Evolutionary conservation across 64 coral and sea anemone genomes (phyloP), one percentile per base, ranked within the genome.

Genomic region (Trachythela sp.): DNA sequence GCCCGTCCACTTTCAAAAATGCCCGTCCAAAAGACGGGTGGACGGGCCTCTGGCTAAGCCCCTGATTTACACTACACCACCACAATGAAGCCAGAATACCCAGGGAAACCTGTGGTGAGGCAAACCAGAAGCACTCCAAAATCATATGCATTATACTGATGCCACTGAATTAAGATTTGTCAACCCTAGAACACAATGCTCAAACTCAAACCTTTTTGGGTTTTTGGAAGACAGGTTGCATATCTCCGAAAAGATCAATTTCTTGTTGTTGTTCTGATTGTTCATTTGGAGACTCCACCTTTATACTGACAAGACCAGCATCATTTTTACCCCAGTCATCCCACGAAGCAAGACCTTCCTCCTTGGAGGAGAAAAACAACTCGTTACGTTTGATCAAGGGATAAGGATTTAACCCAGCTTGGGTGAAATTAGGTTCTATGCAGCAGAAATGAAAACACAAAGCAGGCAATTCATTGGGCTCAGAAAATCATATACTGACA

Each of bases 141-240:
- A 29, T 14, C 24, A 77, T 2, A 31, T 4, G 37, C 41, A 13
- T 42, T 72, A 75, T 8, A 41, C 18, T 48, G 43, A 45, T 20
- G 6, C n/a, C 34, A 75, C 24, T 89, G 24, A 76, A 34, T 54
- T 13, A 83, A 11, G 26, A 8, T 24, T 40, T 2, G 18, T 18
- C 36, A 20, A 85, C 20, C 27, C 49, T 87, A 80, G 89, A 83
- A 83, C 89, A 40, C 43, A 48, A 42, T 26, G 84, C 83, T 70
- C 58, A 67, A 86, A 72, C 38, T 93, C 92, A 93, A 93, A 91
- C 90, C 40, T 91, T 86, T 40, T 91, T 91, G 60, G 90, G 58
- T 70, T 91, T 91, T 91, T 91, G 83, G 86, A 91, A 91, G 32
- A 91, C 90, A 91, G 90, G 90, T 54, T 84, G 70, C 90, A 91